Percentiles rank a stretch among this genome's conserved stretches.
Conservation (phyloP, 1,140 invertebrate species). For the Cotesia typhae region DNA sequence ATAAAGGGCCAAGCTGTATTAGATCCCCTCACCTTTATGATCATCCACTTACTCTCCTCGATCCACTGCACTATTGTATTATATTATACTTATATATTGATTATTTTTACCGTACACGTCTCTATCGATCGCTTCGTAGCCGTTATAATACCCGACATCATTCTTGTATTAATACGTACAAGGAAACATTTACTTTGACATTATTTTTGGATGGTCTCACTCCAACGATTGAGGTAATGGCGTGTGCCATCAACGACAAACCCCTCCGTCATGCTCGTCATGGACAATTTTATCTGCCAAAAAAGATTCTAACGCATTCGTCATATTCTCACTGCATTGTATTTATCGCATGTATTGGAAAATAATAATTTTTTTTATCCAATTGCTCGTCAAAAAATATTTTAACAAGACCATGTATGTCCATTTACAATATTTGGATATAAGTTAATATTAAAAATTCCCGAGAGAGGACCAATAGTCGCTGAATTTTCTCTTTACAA, state of each 20-base stretch:
- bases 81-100: not conserved
- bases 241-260: constrained; percentile 50
- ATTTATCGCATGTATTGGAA: not conserved
- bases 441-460: too few relatives aligned
- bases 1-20: constrained; percentile 45
- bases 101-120: not conserved
- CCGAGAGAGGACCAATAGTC: too few relatives aligned
- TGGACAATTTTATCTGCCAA: constrained; percentile 54
- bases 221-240: constrained; percentile 57
- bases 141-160: not conserved
- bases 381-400: not conserved
- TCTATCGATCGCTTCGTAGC: not conserved
- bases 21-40: constrained; percentile 25
- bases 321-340: constrained; percentile 48
- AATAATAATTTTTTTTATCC: too few relatives aligned
- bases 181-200: constrained; percentile 20
- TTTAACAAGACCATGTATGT: not conserved
- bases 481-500: too few relatives aligned
- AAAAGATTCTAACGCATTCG: constrained; percentile 45
- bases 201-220: not conserved
- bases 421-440: too few relatives aligned
- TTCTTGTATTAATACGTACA: not conserved
- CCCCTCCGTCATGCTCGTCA: constrained; percentile 59
- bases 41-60: too few relatives aligned
- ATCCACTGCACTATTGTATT: not conserved